Base-by-base conservation (phyloP, 2,888 invertebrate species). In the Apantesis nais region DNA sequence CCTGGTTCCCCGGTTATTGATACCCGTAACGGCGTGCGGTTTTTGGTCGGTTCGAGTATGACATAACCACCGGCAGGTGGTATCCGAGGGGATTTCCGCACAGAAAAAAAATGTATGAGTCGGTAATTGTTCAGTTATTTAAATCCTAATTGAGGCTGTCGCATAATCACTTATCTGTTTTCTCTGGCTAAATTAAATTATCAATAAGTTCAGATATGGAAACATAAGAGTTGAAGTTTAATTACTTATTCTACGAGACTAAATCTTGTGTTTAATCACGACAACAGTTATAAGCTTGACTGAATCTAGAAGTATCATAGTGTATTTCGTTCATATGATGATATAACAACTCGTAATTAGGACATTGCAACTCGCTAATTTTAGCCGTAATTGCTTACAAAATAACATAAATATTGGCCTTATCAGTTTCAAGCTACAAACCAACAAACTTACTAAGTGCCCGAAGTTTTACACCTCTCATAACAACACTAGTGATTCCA, bases 401-500 rank as follows among this genome's bases (percentile, higher is more conserved):
- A 80, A 80, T 77, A 78, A 74, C 77, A 73, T 71, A 75, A 78
- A 77, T 65, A 76, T 74, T 73, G 74, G 66, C 70, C 64, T 77
- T 67, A 68, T 68, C 68, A 70, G 68, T 71, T 74, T 65, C 72
- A 68, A 76, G 69, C 78, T 72, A 70, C 69, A 66, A 78, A 77
- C 70, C 74, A 78, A 79, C 81, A 76, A 85, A 85, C 83, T 80
- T 70, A 82, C 78, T 69, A 71, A 78, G 76, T 76, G 72, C 76
- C 75, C 75, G 76, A 84, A 85, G 78, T 85, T 52, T 22, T 84
- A 83, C 83, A 83, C 79, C 73, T 77, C 76, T 79, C 67, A 62
- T 70, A 77, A 72, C 74, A 80, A 76, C 83, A 85, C 82, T 85
- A 83, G 82, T 84, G 79, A 74, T 77, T 82, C 85, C 83, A 80